phyloP scores from a whole-genome alignment of 2,888 invertebrate genomes.

The Sycophila texana region DNA sequence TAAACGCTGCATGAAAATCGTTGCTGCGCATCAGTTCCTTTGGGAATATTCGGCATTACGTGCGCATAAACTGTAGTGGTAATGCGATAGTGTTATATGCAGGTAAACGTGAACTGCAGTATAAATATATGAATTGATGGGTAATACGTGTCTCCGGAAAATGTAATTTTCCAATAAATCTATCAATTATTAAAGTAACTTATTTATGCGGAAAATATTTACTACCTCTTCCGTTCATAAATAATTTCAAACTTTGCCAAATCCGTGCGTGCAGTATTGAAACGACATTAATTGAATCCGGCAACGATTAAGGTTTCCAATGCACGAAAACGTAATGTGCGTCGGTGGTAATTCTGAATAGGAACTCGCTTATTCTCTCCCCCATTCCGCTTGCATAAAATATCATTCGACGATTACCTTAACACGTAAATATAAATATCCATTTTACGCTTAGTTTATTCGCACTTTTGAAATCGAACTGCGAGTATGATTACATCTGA shows the following conservation, averaged over 20 bases:
- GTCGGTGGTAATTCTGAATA: conserved; percentile 32
- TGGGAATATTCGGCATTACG: conserved; percentile 61
- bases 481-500: too few relatives aligned
- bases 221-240: conserved; percentile 7
- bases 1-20: conserved; percentile 59
- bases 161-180: conserved; percentile 44
- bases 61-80: conserved; percentile 31
- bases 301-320: conserved; percentile 5
- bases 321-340: conserved; percentile 30
- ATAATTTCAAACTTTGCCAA: conserved; percentile 28
- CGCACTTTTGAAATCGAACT: too few relatives aligned
- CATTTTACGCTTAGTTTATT: too few relatives aligned
- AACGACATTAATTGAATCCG: conserved; percentile 34
- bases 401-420: conserved; percentile 25
- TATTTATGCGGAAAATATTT: conserved; percentile 26
- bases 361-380: conserved; percentile 5
- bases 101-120: conserved; percentile 33
- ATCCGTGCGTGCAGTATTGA: not conserved
- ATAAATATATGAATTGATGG: conserved; percentile 48
- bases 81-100: conserved; percentile 48
- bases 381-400: not conserved
- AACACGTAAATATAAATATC: conserved; percentile 1
- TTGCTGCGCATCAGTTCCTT: conserved; percentile 50
- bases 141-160: conserved; percentile 32
- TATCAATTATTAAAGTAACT: conserved; percentile 32